phyloP scores from a whole-genome alignment of 2,113 vertebrate species.

The Lepus timidus region DNA sequence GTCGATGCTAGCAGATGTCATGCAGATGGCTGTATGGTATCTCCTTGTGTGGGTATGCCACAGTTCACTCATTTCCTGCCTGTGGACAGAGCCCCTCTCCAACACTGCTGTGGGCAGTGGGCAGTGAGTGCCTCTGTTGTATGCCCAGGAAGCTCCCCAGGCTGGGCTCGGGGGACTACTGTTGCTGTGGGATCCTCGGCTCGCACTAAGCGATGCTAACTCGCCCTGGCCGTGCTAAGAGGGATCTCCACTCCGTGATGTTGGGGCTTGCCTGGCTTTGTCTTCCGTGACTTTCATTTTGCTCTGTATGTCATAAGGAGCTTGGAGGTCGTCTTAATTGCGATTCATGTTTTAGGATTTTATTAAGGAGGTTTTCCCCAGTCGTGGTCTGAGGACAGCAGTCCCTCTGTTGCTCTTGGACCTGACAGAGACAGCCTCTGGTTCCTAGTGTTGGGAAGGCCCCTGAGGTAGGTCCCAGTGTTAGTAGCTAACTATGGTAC shows the following conservation, averaged over 20 bases:
- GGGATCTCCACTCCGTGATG: neutral
- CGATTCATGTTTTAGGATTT: neutral
- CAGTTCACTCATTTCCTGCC: neutral
- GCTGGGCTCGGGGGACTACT: neutral
- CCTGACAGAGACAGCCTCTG: neutral
- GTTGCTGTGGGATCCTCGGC: no score
- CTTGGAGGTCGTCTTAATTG: neutral
- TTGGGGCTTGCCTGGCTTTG: neutral
- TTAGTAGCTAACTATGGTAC: neutral
- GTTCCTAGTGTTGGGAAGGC: neutral
- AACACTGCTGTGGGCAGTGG: neutral
- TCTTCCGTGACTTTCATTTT: neutral
- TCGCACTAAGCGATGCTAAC: rapidly evolving
- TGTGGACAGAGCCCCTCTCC: neutral
- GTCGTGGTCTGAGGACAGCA: neutral
- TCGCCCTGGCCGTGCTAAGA: no score
- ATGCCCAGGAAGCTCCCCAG: neutral
- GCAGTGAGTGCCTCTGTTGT: neutral
- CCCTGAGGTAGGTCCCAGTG: neutral
- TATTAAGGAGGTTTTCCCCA: neutral
- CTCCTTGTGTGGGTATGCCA: neutral
- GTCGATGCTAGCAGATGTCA: neutral
- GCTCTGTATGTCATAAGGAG: no score
- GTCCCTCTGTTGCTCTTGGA: neutral
- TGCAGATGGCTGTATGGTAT: neutral